phyloP scores from a whole-genome alignment of 2,113 vertebrate genomes.

The Xiphias gladius region DNA sequence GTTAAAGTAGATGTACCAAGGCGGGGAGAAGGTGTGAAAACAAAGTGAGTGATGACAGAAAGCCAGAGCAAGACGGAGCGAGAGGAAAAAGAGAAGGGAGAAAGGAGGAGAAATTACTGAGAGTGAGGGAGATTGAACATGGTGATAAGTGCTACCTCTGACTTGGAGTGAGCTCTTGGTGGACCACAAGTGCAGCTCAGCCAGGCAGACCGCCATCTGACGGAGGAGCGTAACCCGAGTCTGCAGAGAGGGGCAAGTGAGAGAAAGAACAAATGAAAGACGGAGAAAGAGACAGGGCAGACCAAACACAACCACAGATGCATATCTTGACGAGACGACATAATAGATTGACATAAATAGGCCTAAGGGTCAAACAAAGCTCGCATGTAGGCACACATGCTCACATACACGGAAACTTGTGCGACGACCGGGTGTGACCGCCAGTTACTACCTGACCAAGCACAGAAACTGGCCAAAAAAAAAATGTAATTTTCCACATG shows the following conservation, averaged over 20 bases:
- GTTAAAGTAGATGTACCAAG: slow-evolving; percentile 19
- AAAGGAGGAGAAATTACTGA: slow-evolving; percentile 43
- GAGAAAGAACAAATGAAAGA: slow-evolving; percentile 52
- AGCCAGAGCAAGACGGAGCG: slow-evolving; percentile 34
- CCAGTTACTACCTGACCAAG: not conserved
- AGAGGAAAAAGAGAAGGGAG: slow-evolving; percentile 24
- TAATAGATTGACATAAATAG: slow-evolving; percentile 51
- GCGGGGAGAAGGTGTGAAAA: slow-evolving; percentile 59
- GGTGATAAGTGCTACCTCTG: slow-evolving; percentile 86
- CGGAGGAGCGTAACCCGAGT: slow-evolving; percentile 73
- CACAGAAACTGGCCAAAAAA: no score
- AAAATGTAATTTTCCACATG: no score
- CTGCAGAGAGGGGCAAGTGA: slow-evolving; percentile 79
- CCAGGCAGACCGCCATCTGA: slow-evolving; percentile 97
- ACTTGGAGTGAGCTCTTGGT: slow-evolving; percentile 91
- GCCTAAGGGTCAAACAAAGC: slow-evolving; percentile 40
- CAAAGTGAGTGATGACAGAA: slow-evolving; percentile 75
- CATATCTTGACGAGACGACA: slow-evolving; percentile 60
- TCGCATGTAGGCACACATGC: slow-evolving; percentile 9
- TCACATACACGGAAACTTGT: not conserved
- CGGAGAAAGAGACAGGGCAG: slow-evolving; percentile 24
- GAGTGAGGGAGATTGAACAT: slow-evolving; percentile 58
- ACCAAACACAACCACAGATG: slow-evolving; percentile 62
- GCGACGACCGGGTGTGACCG: not conserved
- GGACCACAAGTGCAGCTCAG: slow-evolving; percentile 96